Evolutionary conservation across 2,797 vertebrate species (phyloP).

Genomic region (Coluber constrictor): DNA sequence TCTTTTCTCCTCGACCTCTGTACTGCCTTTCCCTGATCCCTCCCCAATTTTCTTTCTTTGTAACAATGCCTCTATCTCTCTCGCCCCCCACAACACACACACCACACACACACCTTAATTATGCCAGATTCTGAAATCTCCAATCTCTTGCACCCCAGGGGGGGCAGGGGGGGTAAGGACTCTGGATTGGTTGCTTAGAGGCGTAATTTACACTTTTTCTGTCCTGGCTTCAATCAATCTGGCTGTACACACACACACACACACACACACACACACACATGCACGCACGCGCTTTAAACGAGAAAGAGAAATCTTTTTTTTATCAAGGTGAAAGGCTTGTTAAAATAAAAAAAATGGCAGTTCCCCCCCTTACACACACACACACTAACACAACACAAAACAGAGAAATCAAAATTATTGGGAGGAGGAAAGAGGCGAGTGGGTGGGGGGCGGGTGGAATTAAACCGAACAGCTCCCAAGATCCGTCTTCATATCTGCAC

Average conservation of each 20-base stretch:
- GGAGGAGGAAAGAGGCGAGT: not conserved
- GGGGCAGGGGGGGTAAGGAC: not conserved
- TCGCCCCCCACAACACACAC: not conserved
- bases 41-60: not conserved
- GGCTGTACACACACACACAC: not conserved
- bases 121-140: slow-evolving; percentile 33
- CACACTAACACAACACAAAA: not conserved
- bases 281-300: not conserved
- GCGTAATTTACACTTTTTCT: slow-evolving; percentile 5
- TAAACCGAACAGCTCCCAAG: not conserved
- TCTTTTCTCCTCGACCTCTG: slow-evolving; percentile 2
- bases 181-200: not conserved
- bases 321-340: slow-evolving; percentile 5
- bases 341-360: not conserved
- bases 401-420: not conserved
- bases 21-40: not conserved
- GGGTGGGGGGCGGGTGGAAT: not conserved
- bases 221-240: slow-evolving; percentile 14
- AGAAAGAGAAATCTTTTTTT: not conserved
- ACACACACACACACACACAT: not conserved
- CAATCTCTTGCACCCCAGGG: slow-evolving; percentile 34
- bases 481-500: not conserved
- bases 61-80: not conserved
- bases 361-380: no score
- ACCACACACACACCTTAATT: slow-evolving; percentile 35